Evolutionary conservation across 2,888 invertebrate genomes (phyloP).

Genomic region (Lysandra coridon): DNA sequence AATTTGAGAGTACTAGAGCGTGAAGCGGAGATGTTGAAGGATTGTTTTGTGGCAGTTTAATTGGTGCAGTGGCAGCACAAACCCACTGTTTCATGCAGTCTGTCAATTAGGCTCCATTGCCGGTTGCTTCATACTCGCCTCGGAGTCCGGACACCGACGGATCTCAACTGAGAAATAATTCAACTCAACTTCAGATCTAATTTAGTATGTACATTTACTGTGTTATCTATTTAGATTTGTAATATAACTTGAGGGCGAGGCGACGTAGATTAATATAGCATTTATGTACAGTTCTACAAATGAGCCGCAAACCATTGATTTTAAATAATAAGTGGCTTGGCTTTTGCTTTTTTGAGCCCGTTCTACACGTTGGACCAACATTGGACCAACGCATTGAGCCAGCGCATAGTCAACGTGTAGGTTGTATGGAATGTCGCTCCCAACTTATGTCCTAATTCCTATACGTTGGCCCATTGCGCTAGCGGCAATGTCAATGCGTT

Average conservation of each 20-base stretch:
- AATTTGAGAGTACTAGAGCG: conserved; percentile 36
- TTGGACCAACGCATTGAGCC: no score
- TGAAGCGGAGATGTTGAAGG: conserved; percentile 40
- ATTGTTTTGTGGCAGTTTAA: conserved; percentile 60
- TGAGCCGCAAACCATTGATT: no score
- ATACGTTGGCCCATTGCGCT: no score
- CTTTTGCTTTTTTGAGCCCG: no score
- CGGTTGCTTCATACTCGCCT: conserved; percentile 50
- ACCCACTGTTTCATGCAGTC: conserved; percentile 53
- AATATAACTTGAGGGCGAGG: neutral
- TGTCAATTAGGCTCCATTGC: conserved; percentile 65
- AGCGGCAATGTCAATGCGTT: no score
- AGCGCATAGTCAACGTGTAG: no score
- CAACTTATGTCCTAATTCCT: no score
- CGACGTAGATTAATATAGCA: no score
- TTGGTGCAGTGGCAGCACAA: conserved; percentile 60
- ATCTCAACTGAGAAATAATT: neutral
- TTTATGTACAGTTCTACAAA: no score
- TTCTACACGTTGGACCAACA: no score
- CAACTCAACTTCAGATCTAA: neutral
- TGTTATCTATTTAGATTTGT: neutral
- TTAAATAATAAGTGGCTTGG: no score
- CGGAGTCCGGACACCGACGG: conserved; percentile 35
- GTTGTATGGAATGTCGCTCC: no score
- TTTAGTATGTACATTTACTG: neutral